Conservation (phyloP, 2,113 vertebrate species). For the Elephantulus edwardii region DNA sequence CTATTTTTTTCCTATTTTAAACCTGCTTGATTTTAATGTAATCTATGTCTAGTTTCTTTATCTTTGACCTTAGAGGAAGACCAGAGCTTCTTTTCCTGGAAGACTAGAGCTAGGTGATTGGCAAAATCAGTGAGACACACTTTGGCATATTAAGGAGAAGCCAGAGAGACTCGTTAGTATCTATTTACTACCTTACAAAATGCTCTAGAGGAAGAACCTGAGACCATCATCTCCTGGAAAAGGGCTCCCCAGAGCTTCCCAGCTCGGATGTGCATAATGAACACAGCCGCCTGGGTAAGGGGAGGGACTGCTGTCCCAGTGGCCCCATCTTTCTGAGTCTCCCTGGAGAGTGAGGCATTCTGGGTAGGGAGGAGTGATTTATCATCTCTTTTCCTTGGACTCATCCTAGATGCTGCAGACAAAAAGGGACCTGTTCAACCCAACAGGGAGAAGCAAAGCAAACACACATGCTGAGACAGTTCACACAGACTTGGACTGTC, state of each 20-base stretch:
- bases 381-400: neutral
- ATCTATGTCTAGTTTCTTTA: neutral
- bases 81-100: neutral
- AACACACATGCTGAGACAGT: rapidly evolving
- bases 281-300: neutral
- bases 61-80: neutral
- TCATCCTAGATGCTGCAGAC: rapidly evolving
- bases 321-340: neutral
- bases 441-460: rapidly evolving
- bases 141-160: neutral
- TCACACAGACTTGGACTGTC: neutral
- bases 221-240: neutral
- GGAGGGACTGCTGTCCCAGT: neutral
- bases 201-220: conserved; percentile 30
- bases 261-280: conserved; percentile 25
- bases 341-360: conserved; percentile 13
- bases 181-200: conserved; percentile 26
- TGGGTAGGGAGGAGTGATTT: conserved; percentile 2
- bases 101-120: neutral
- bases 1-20: neutral
- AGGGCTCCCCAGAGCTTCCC: conserved; percentile 19
- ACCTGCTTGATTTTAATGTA: neutral
- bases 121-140: neutral
- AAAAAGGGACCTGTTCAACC: neutral
- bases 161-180: neutral